These are phyloP conservation scores for Callimico goeldii DNA, from an alignment of 2,797 vertebrate genomes.

Conservation along the genomic window DNA sequence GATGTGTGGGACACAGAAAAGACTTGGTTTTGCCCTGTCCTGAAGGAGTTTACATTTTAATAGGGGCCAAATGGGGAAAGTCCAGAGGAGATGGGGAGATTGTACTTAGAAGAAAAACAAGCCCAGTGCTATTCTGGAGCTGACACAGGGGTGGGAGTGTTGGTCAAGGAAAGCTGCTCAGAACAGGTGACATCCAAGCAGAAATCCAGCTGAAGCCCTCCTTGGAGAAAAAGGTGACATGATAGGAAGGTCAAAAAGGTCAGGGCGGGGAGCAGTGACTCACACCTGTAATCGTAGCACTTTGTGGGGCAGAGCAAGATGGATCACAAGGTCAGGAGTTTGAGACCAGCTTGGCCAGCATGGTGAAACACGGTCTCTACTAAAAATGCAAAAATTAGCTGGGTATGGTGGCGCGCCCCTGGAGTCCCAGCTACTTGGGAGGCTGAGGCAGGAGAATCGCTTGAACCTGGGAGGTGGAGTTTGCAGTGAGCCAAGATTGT, in stretches of 20 bases:
- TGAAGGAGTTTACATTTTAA: slow-evolving; percentile 21
- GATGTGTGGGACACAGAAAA: background rate
- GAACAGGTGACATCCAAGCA: background rate
- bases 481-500: background rate
- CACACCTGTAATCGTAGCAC: background rate
- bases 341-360: background rate
- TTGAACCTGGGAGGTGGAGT: background rate
- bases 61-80: background rate
- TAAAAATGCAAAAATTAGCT: too few relatives aligned
- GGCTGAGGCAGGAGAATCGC: background rate
- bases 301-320: background rate
- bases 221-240: background rate
- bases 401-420: background rate
- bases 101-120: background rate
- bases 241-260: background rate
- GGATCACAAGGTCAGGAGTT: background rate
- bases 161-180: background rate
- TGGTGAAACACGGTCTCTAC: background rate
- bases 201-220: background rate
- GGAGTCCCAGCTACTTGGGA: background rate
- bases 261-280: background rate
- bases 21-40: background rate
- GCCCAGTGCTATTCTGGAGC: background rate
- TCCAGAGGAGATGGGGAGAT: background rate
- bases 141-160: background rate